These are phyloP conservation scores for Pangasianodon gigas DNA, from an alignment of 2,113 vertebrate species.

Conservation along the genomic window DNA sequence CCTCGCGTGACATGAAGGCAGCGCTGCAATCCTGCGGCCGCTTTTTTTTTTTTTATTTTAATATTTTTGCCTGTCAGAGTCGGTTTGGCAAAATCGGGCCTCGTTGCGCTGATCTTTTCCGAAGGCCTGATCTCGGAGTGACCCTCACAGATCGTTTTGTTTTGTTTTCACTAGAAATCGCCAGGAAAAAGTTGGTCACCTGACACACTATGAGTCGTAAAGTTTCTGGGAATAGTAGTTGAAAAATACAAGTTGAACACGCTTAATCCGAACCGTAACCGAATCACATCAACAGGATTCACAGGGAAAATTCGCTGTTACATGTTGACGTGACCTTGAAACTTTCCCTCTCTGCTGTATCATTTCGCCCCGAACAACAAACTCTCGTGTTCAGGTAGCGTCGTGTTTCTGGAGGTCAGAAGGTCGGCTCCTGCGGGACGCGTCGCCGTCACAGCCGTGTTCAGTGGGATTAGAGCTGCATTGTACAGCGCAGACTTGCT, in stretches of 20 bases:
- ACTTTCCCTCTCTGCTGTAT: constrained; percentile 24
- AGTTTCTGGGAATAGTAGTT: constrained; percentile 19
- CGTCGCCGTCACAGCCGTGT: not conserved
- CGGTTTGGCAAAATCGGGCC: constrained; percentile 30
- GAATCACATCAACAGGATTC: not conserved
- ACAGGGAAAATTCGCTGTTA: not conserved
- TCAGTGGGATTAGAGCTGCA: not conserved
- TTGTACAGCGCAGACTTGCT: not conserved
- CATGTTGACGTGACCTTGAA: not conserved
- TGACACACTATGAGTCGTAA: constrained; percentile 1
- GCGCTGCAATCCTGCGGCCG: constrained; percentile 39
- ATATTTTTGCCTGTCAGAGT: constrained; percentile 54
- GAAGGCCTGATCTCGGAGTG: not conserved
- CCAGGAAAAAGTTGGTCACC: constrained; percentile 21
- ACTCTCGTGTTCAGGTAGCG: constrained; percentile 52
- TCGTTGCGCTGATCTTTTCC: not conserved
- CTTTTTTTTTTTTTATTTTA: constrained; percentile 55
- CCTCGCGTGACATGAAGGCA: constrained; percentile 46
- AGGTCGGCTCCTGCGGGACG: constrained; percentile 43
- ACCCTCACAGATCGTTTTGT: constrained; percentile 23
- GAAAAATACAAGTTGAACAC: constrained; percentile 16
- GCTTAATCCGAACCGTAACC: not conserved
- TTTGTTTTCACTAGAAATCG: constrained; percentile 47
- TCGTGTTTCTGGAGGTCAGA: constrained; percentile 45
- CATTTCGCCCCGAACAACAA: constrained; percentile 40